Percentiles rank a stretch among this genome's conserved stretches.
Conservation (phyloP, 2,888 invertebrate genomes). For the Amphiduros pacificus region DNA sequence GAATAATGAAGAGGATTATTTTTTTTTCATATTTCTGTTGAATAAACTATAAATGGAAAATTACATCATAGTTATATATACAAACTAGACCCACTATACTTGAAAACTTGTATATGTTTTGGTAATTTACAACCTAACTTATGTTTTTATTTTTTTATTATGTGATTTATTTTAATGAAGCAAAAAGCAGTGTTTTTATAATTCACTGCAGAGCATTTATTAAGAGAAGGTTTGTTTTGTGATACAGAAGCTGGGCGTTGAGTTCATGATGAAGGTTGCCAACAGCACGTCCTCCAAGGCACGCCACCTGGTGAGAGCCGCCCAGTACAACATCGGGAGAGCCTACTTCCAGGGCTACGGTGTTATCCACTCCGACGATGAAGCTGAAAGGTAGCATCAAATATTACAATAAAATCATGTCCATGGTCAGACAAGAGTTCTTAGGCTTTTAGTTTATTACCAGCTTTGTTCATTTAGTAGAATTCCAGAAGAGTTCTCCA, state of each 20-base stretch:
- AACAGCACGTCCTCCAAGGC: constrained; percentile 34
- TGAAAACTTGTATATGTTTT: too few species aligned
- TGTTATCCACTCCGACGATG: constrained; percentile 49
- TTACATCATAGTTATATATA: too few species aligned
- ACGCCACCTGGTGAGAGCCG: constrained; percentile 47
- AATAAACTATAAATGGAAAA: too few species aligned
- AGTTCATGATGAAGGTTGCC: constrained; percentile 46
- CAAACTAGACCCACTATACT: too few species aligned
- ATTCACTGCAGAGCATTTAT: background rate
- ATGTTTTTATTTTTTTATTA: background rate
- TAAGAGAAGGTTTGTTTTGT: too few species aligned
- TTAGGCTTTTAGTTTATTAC: too few species aligned
- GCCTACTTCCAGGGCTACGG: constrained; percentile 59
- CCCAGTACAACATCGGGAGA: constrained; percentile 56
- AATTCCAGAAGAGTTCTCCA: too few species aligned
- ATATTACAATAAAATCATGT: too few species aligned
- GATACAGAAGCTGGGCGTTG: constrained; percentile 51
- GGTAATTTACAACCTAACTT: background rate
- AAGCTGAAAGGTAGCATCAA: constrained; percentile 56
- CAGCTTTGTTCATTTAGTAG: too few species aligned
- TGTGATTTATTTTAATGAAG: background rate
- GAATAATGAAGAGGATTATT: too few species aligned
- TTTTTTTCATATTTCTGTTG: too few species aligned
- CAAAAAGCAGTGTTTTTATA: background rate
- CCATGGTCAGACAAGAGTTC: too few species aligned